Evolutionary conservation across 2,888 invertebrate genomes (phyloP).

Genomic region (Muscina levida): DNA sequence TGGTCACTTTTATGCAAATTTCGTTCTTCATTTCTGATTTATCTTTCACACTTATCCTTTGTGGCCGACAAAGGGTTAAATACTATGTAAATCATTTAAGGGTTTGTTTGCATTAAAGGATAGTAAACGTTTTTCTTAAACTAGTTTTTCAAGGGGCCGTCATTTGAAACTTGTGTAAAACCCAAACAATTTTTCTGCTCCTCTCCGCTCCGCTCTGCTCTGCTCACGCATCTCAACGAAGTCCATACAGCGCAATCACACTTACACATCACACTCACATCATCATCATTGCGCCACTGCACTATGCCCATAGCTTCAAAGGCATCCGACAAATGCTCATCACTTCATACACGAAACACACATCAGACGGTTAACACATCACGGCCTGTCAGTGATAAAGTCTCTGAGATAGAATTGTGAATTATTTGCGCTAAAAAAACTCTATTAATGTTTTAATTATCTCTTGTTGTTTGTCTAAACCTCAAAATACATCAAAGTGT

Average conservation of each 20-base stretch:
- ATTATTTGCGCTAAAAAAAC: not conserved
- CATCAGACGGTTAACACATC: slow-evolving; percentile 4
- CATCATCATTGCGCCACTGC: not conserved
- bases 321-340: too few relatives aligned
- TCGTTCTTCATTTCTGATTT: slow-evolving; percentile 3
- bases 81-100: not conserved
- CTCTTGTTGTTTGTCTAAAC: not conserved
- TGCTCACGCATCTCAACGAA: too few relatives aligned
- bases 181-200: slow-evolving; percentile 12
- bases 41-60: not conserved
- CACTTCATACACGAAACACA: not conserved
- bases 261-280: not conserved
- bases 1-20: slow-evolving; percentile 5
- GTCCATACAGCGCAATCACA: not conserved
- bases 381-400: not conserved
- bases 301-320: too few relatives aligned
- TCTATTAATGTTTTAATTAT: not conserved
- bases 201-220: too few relatives aligned
- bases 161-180: slow-evolving; percentile 10
- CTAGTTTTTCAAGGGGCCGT: slow-evolving; percentile 19
- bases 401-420: too few relatives aligned
- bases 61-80: not conserved
- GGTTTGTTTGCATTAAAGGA: slow-evolving; percentile 11
- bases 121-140: slow-evolving; percentile 20
- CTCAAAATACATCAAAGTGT: slow-evolving; percentile 8